These are phyloP conservation scores for Ptyas mucosa DNA, from an alignment of 2,113 vertebrate species.

Conservation along the genomic window DNA sequence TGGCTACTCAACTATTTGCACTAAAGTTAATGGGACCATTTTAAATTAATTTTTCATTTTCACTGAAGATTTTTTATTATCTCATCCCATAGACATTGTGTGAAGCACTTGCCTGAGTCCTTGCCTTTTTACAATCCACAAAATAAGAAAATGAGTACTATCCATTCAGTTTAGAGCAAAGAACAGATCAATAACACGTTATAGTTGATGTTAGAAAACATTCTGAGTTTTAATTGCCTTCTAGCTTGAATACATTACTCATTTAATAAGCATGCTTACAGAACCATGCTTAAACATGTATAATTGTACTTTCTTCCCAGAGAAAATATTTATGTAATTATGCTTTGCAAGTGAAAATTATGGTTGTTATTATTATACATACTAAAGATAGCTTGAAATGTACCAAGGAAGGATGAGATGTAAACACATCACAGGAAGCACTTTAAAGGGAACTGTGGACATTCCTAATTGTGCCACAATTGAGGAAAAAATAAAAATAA, in stretches of 20 bases:
- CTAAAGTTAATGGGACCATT: slow-evolving; percentile 39
- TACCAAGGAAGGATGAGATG: slow-evolving; percentile 9
- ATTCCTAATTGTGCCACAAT: slow-evolving; percentile 20
- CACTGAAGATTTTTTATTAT: slow-evolving; percentile 34
- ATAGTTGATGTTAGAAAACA: slow-evolving; percentile 32
- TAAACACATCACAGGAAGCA: background rate
- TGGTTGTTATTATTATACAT: background rate
- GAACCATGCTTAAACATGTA: slow-evolving; percentile 45
- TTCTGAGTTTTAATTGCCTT: slow-evolving; percentile 31
- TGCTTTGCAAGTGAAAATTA: slow-evolving; percentile 16
- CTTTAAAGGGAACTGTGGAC: background rate
- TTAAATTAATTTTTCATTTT: slow-evolving; percentile 37
- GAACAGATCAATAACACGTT: slow-evolving; percentile 45
- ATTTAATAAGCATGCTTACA: slow-evolving; percentile 54
- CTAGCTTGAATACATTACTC: slow-evolving; percentile 40
- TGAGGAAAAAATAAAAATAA: background rate
- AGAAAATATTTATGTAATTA: slow-evolving; percentile 41
- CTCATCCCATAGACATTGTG: slow-evolving; percentile 31
- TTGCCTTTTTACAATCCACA: slow-evolving; percentile 42
- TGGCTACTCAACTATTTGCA: slow-evolving; percentile 30
- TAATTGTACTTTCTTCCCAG: slow-evolving; percentile 25
- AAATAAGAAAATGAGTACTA: slow-evolving; percentile 22
- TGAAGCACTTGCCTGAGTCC: slow-evolving; percentile 31
- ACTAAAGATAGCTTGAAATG: background rate
- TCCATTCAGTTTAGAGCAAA: slow-evolving; percentile 38